phyloP scores from a whole-genome alignment of 2,797 vertebrate species.

The Oreonectes daqikongensis region DNA sequence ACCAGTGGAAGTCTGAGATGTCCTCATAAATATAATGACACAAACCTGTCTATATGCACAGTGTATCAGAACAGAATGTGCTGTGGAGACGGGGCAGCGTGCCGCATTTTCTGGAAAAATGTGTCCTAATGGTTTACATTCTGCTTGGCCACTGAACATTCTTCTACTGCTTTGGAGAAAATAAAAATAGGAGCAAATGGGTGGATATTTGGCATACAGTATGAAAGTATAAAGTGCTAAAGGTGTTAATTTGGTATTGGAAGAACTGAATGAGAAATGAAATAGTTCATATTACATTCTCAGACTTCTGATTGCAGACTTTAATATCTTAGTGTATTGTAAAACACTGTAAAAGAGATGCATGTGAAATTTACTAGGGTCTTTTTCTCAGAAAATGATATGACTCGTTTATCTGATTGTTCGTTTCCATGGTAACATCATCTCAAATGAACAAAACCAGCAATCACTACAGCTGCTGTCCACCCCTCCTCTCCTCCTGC shows the following conservation, averaged over 20 bases:
- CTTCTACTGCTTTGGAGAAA: not conserved
- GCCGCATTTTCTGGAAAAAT: no score
- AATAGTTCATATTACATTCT: not conserved
- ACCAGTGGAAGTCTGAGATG: no score
- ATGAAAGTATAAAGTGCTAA: no score
- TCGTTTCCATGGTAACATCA: constrained; percentile 69
- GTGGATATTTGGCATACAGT: not conserved
- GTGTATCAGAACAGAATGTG: no score
- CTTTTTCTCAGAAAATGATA: constrained; percentile 10
- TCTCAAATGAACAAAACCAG: constrained; percentile 64
- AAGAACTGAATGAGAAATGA: not conserved
- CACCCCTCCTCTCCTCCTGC: not conserved
- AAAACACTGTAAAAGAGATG: not conserved
- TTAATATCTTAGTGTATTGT: not conserved
- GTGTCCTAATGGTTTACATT: no score
- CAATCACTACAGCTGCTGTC: constrained; percentile 38
- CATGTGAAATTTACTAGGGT: not conserved
- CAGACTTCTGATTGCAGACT: not conserved
- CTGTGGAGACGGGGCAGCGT: no score
- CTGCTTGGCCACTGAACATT: no score
- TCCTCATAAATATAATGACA: no score
- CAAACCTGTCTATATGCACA: not conserved
- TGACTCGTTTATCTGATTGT: no score
- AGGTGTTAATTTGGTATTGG: no score
- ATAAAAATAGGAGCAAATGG: not conserved